Base-by-base conservation (phyloP, 2,113 vertebrate species). In the Connochaetes taurinus region DNA sequence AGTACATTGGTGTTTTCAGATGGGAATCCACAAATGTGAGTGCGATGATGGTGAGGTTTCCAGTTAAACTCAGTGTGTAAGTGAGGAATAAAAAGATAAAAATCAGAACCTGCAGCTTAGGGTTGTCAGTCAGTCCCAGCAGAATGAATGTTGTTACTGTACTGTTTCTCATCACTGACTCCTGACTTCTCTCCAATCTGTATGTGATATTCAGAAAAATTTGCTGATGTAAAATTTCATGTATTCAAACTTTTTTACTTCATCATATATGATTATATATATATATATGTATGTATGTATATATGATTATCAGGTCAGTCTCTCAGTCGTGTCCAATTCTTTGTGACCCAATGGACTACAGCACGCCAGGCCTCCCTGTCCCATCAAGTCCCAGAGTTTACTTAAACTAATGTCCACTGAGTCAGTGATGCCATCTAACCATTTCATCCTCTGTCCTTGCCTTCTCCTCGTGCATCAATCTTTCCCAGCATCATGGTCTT, bases 121-220 rank as follows among this genome's bases (percentile, higher is more conserved):
- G 55, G 8, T 93, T n/a, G 23, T 96, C 71, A 25, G 92, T 97
- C 52, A 97, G 93, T 71, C 97, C 97, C 71, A 90, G 81, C 6
- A 98, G 88, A 10, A 97, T 87, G 64, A 97, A 97, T 74, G 80
- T 86, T 29, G 83, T 95, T 45, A 97, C 11, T 23, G 97, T 96
- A 8, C 62, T n/a, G 78, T 98, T 98, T 84, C 40, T 95, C 90
- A 92, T 93, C 43, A 5, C 6, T 17, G 31, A 29, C 57, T 83
- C 31, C 13, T 55, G 55, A n/a, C 62, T 64, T 64, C 62, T 64
- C 33, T 4, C 12, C 27, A 78, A 16, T 58, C 40, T 58, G 52
- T 58, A 25, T 58, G 14, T 80, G 76, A 47, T 1, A 80, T 45
- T 76, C 40, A 76, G 71, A 76, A 23, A 76, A 27, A 43, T 43